Base-by-base conservation (phyloP, 2,797 vertebrate species). In the Molossus molossus region DNA sequence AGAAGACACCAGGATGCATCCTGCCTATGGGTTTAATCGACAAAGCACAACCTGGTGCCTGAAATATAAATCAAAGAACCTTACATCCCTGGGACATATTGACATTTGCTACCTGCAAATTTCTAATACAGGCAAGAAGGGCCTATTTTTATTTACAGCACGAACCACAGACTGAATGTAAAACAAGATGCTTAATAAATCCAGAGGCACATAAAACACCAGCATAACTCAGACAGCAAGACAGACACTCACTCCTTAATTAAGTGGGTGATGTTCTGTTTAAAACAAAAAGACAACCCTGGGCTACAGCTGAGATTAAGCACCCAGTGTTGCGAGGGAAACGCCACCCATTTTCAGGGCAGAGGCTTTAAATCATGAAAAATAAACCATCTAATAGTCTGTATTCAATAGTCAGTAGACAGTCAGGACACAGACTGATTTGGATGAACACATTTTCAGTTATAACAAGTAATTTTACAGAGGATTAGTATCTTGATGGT, bases 401-500 rank as follows among this genome's bases (percentile, higher is more conserved):
- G 97, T 95, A 97, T 98, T 98, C 98, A 98, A 98, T 82, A 98
- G 97, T 97, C 97, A 98, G 98, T 97, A 98, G 98, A 98, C 97
- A 98, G 98, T 95, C 98, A 80, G 98, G 98, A 98, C 98, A 97
- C 96, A 98, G 98, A 96, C 98, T 97, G 98, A 98, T 98, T 98
- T 98, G 98, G 99, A 99, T 99, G 98, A 98, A 99, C 99, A 98
- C 99, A 98, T 99, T 98, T 98, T 98, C 98, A 95, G 99, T 99
- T 98, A 99, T 99, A 99, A 98, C 98, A 98, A 99, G 99, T 99
- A 99, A 99, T 99, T 99, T 99, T 99, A 99, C 99, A 99, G 99
- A 99, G 99, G 99, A 99, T 99, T 99, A 99, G 99, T 99, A 98
- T 99, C 99, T 99, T 99, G 99, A 99, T 99, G 99, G 99, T 98